These are phyloP conservation scores for Linnaemya vulpina DNA, from an alignment of 2,888 invertebrate genomes.

Conservation along the genomic window DNA sequence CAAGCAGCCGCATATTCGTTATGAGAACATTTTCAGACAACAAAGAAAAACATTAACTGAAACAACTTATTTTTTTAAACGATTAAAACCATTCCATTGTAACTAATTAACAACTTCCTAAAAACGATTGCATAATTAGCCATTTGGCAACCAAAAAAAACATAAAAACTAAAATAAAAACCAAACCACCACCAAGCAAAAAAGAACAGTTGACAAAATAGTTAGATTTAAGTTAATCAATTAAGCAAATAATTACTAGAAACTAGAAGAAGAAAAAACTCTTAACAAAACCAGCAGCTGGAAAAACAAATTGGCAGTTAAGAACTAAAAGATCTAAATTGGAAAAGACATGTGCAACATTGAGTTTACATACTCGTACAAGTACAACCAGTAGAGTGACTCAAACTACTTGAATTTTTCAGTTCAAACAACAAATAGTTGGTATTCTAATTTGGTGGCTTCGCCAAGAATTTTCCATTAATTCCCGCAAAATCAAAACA, in stretches of 20 bases:
- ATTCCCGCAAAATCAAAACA: conserved; percentile 6
- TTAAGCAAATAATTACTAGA: conserved; percentile 44
- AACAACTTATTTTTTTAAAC: neutral
- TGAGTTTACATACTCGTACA: neutral
- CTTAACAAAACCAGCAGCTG: neutral
- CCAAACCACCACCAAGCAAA: neutral
- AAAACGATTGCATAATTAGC: conserved; percentile 53
- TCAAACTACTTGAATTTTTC: neutral
- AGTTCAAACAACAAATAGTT: neutral
- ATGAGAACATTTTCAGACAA: conserved; percentile 20
- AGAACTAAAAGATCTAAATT: neutral
- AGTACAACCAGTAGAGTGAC: neutral
- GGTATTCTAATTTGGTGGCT: neutral
- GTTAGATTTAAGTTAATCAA: conserved; percentile 41
- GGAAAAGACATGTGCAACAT: neutral
- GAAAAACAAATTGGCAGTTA: neutral
- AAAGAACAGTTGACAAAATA: conserved; percentile 42
- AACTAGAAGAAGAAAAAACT: neutral
- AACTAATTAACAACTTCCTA: conserved; percentile 63
- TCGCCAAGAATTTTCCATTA: conserved; percentile 50
- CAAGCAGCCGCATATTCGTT: neutral
- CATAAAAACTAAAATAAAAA: neutral
- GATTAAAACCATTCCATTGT: neutral
- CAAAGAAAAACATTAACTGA: neutral
- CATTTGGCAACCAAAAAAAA: neutral